Evolutionary conservation across 1,140 invertebrate genomes (phyloP), one percentile per base, ranked within the genome.

Genomic region (Andrena cerasifolii): DNA sequence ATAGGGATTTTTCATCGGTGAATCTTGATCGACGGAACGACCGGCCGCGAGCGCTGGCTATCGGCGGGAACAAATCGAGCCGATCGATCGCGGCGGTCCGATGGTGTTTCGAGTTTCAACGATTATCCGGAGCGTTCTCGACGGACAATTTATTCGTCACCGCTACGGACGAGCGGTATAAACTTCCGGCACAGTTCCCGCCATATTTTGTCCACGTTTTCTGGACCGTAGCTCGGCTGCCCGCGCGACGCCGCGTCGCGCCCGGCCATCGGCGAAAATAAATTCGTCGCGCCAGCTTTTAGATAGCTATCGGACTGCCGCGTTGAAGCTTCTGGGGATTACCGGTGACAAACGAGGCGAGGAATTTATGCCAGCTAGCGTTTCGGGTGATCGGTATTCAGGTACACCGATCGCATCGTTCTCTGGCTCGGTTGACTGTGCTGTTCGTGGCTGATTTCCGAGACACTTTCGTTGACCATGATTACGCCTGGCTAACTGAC

Each of bases 381-480:
- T n/a, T n/a, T n/a, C n/a, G n/a, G n/a, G n/a, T n/a, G n/a, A n/a
- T n/a, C n/a, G n/a, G n/a, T n/a, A n/a, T n/a, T n/a, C n/a, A n/a
- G n/a, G n/a, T n/a, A n/a, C n/a, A n/a, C n/a, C n/a, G n/a, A n/a
- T n/a, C n/a, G n/a, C n/a, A n/a, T n/a, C n/a, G n/a, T n/a, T n/a
- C n/a, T n/a, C n/a, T n/a, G n/a, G n/a, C n/a, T n/a, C n/a, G n/a
- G n/a, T n/a, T n/a, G n/a, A n/a, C n/a, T n/a, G n/a, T n/a, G n/a
- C n/a, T n/a, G n/a, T n/a, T n/a, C n/a, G n/a, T n/a, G n/a, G n/a
- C n/a, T n/a, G n/a, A n/a, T n/a, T n/a, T n/a, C n/a, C n/a, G n/a
- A n/a, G n/a, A n/a, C n/a, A n/a, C 54, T 75, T 75, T 70, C 53
- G 51, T 36, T 56, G 68, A 62, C 75, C 65, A 36, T 83, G 80